Base-by-base conservation (phyloP, 2,888 invertebrate species). In the Trisateles emortualis region DNA sequence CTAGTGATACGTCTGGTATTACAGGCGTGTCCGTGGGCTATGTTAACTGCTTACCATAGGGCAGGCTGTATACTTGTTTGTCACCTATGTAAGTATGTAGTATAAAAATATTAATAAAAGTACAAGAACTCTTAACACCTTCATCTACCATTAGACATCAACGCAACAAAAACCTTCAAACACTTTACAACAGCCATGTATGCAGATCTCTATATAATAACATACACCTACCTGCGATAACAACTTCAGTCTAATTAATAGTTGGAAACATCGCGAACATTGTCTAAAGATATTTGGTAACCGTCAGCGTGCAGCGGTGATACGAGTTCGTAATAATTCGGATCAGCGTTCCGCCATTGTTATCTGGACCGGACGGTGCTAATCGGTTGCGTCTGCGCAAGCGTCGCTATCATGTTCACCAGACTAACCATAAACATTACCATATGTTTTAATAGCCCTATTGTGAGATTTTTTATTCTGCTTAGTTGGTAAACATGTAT, bases 331-430 rank as follows among this genome's bases (percentile, higher is more conserved):
- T 74, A 79, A 80, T 83, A 83, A 78, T 86, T 86, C 73, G 79
- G 87, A 88, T 91, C 90, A 91, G 90, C 90, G 80, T 90, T 90
- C 88, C 79, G 71, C 79, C 77, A 76, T 70, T 76, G 81, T 84
- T 92, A 90, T 90, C 91, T 86, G 76, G 72, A 88, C 90, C 91
- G 91, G 91, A 91, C 82, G 88, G 62, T 58, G 79, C 81, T 87
- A 90, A 89, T 87, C 88, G 84, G 68, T 81, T 79, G 79, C 83
- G 86, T 84, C 78, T 81, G 85, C 83, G 82, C 85, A 80, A 81
- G 81, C 73, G 72, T 65, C 73, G 81, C 82, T 90, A 90, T 88
- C 88, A 81, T 72, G 70, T 77, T 79, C 79, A 75, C 72, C 72
- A 73, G 72, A 74, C 78, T 67, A 69, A 63, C 71, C 66, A 74